Evolutionary conservation across 2,113 vertebrate genomes (phyloP).

Genomic region (Lanius collurio): DNA sequence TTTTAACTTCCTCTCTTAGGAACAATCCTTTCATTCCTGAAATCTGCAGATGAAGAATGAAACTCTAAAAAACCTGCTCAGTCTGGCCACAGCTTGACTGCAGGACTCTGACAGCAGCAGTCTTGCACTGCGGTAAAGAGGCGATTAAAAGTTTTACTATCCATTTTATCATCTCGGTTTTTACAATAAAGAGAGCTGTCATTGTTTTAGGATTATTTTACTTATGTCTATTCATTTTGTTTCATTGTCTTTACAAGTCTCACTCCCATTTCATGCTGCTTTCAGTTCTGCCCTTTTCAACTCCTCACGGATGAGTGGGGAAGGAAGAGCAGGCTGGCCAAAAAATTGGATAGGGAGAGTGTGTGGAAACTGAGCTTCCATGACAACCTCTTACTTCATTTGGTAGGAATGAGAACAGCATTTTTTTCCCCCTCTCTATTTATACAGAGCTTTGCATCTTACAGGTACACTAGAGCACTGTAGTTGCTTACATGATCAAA

Average conservation of each 20-base stretch:
- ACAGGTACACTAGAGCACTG: neutral
- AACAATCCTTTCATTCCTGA: slow-evolving; percentile 31
- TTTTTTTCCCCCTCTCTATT: neutral
- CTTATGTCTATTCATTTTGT: slow-evolving; percentile 53
- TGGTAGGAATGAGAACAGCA: neutral
- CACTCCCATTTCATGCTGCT: neutral
- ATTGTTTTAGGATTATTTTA: slow-evolving; percentile 66
- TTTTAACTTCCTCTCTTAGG: slow-evolving; percentile 57
- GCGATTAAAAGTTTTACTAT: slow-evolving; percentile 64
- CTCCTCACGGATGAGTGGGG: neutral
- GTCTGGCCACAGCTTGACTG: neutral
- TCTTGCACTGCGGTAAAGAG: slow-evolving; percentile 35
- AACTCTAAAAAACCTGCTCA: slow-evolving; percentile 49
- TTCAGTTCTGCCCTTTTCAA: slow-evolving; percentile 40
- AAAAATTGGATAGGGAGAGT: neutral
- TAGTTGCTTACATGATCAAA: neutral
- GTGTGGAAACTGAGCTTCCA: neutral
- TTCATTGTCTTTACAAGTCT: slow-evolving; percentile 54
- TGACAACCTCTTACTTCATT: neutral
- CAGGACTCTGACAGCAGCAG: slow-evolving; percentile 25
- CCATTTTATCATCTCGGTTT: slow-evolving; percentile 46
- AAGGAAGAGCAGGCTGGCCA: neutral
- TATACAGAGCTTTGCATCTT: neutral
- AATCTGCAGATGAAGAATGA: slow-evolving; percentile 49
- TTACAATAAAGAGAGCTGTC: slow-evolving; percentile 59